These are phyloP conservation scores for Malurus alboscapulatus DNA, from an alignment of 2,113 vertebrate genomes.

Conservation along the genomic window DNA sequence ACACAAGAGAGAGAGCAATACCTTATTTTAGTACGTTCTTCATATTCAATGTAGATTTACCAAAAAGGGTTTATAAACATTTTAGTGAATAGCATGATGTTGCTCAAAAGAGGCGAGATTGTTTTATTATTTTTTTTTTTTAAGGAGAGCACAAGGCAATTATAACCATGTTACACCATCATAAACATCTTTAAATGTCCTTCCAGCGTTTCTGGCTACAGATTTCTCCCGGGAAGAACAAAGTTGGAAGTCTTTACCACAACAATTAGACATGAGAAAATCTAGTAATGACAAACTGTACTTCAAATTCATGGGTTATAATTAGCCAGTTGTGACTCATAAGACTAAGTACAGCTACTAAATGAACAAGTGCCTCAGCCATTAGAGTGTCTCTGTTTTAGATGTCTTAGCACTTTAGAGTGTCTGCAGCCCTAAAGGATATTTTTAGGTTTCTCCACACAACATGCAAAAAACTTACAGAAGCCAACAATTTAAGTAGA, in stretches of 20 bases:
- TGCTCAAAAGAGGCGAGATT: background rate
- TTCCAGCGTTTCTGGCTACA: background rate
- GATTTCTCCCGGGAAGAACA: background rate
- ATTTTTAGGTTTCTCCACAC: background rate
- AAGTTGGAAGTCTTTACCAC: background rate
- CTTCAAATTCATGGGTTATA: background rate
- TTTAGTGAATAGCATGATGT: background rate
- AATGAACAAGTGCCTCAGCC: background rate
- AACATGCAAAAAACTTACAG: background rate
- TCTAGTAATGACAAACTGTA: background rate
- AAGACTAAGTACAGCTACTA: background rate
- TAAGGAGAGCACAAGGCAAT: background rate
- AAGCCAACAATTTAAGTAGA: background rate
- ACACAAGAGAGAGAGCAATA: background rate
- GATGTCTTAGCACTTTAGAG: background rate
- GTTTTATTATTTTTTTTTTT: background rate
- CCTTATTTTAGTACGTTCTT: background rate
- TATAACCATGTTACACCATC: accelerated
- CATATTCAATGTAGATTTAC: background rate
- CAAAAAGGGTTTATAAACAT: background rate
- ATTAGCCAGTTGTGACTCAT: background rate
- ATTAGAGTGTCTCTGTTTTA: background rate
- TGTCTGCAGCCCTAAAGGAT: background rate
- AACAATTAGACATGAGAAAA: background rate
- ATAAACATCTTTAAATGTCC: background rate